Percentiles rank a stretch among this genome's conserved stretches.
phyloP scores from a whole-genome alignment of 2,888 invertebrate genomes.

The Priocnemis perturbator region DNA sequence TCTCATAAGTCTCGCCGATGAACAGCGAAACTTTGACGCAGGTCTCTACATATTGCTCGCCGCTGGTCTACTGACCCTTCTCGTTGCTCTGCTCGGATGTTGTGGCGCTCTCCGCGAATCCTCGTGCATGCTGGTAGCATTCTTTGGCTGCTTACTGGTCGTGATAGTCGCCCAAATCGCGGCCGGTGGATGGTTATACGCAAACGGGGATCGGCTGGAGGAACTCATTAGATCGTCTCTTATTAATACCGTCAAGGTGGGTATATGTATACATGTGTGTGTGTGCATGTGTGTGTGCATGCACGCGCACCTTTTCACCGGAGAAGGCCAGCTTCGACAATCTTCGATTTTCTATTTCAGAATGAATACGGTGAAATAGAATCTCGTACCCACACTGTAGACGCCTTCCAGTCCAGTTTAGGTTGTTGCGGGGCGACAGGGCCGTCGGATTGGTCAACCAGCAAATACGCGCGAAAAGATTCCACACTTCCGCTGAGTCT shows the following conservation, averaged over 20 bases:
- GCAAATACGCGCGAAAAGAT: constrained; percentile 78
- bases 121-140: constrained; percentile 86
- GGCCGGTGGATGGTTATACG: constrained; percentile 86
- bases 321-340: too few relatives aligned
- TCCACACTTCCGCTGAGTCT: constrained; percentile 76
- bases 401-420: constrained; percentile 77
- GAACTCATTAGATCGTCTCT: constrained; percentile 78
- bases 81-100: constrained; percentile 89
- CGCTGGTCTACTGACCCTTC: constrained; percentile 83
- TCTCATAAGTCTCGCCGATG: constrained; percentile 83
- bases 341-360: constrained; percentile 48
- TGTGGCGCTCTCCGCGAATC: constrained; percentile 88
- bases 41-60: constrained; percentile 85
- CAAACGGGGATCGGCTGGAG: constrained; percentile 82
- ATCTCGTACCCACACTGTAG: constrained; percentile 63
- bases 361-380: constrained; percentile 66
- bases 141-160: constrained; percentile 86
- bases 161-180: constrained; percentile 88
- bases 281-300: too few relatives aligned
- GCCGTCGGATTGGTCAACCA: constrained; percentile 84
- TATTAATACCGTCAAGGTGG: constrained; percentile 69
- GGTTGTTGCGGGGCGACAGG: constrained; percentile 87
- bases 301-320: neutral
- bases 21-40: constrained; percentile 80
- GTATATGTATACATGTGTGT: too few relatives aligned